These are phyloP conservation scores for Drosophila neocordata DNA, from an alignment of 1,140 invertebrate species.

Conservation along the genomic window DNA sequence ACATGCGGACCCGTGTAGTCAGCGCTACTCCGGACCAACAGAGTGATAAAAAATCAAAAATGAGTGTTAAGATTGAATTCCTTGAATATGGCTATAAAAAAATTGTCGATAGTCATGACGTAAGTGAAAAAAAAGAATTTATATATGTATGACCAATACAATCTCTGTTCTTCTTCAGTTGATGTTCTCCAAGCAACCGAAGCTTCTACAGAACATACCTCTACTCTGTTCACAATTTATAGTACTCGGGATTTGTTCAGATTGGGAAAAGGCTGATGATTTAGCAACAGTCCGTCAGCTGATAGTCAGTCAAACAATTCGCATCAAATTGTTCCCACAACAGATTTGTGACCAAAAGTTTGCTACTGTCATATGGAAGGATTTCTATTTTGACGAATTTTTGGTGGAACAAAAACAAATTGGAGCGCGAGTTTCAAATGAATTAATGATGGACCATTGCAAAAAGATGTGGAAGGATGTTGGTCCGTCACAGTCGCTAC, in stretches of 20 bases:
- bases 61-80: slow-evolving; percentile 85
- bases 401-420: slow-evolving; percentile 74
- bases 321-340: slow-evolving; percentile 46
- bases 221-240: slow-evolving; percentile 69
- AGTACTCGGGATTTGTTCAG: slow-evolving; percentile 70
- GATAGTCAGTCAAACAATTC: slow-evolving; percentile 61
- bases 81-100: slow-evolving; percentile 88
- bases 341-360: slow-evolving; percentile 73
- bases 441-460: slow-evolving; percentile 73
- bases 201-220: slow-evolving; percentile 63
- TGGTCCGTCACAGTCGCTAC: slow-evolving; percentile 29
- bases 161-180: no score
- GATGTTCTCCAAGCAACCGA: slow-evolving; percentile 69
- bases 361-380: slow-evolving; percentile 73
- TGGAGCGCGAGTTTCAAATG: slow-evolving; percentile 59
- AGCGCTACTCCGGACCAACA: slow-evolving; percentile 46
- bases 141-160: no score
- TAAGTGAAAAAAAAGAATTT: no score
- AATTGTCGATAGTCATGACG: slow-evolving; percentile 66
- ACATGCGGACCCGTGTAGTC: slow-evolving; percentile 61
- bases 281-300: slow-evolving; percentile 52
- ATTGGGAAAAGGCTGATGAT: slow-evolving; percentile 59
- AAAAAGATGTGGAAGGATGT: slow-evolving; percentile 62
- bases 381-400: slow-evolving; percentile 69
- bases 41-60: slow-evolving; percentile 57